Conservation (phyloP, 2,797 vertebrate genomes). For the Botia almorhae region DNA sequence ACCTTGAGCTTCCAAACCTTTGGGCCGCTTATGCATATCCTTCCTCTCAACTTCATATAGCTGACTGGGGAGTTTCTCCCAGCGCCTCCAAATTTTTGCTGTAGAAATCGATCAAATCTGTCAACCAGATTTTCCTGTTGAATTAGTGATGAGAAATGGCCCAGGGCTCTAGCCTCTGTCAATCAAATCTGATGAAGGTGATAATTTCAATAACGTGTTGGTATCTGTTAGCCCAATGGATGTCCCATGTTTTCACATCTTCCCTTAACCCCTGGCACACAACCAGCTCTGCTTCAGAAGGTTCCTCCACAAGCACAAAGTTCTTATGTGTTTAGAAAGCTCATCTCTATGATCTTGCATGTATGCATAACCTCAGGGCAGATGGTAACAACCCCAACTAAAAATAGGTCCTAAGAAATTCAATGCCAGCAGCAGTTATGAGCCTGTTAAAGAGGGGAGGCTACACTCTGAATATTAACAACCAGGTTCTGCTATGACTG, state of each 20-base stretch:
- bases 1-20: constrained; percentile 14
- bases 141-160: constrained; percentile 31
- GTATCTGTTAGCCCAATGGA: constrained; percentile 25
- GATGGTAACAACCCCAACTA: constrained; percentile 32
- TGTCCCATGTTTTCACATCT: constrained; percentile 17
- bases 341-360: constrained; percentile 47
- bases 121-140: constrained; percentile 25
- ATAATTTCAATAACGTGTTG: neutral
- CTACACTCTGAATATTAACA: constrained; percentile 41
- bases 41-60: constrained; percentile 14
- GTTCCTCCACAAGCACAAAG: constrained; percentile 30
- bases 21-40: constrained; percentile 18
- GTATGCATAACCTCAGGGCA: constrained; percentile 35
- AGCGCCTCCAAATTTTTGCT: constrained; percentile 28
- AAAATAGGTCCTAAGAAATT: constrained; percentile 50
- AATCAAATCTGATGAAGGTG: neutral
- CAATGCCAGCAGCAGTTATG: constrained; percentile 45
- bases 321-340: constrained; percentile 47
- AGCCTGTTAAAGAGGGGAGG: constrained; percentile 46
- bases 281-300: constrained; percentile 31
- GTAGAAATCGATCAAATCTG: constrained; percentile 42
- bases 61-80: constrained; percentile 16
- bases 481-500: constrained; percentile 21
- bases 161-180: constrained; percentile 1
- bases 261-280: constrained; percentile 22